Evolutionary conservation across 2,888 invertebrate species (phyloP).

Genomic region (Lottia gigantea): DNA sequence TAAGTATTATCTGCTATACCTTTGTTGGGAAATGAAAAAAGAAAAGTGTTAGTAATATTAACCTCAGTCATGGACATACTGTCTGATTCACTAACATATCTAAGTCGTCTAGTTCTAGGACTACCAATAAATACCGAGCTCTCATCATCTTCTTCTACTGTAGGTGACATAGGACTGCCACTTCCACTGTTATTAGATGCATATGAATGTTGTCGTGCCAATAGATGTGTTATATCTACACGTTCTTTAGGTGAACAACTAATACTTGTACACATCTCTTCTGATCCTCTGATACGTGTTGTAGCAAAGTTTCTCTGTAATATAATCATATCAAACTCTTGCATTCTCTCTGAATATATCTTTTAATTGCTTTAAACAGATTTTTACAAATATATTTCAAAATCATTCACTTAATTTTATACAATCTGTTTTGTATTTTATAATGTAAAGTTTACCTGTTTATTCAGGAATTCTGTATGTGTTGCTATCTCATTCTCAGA

Average conservation of each 20-base stretch:
- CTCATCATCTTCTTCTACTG: constrained; percentile 44
- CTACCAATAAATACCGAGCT: constrained; percentile 55
- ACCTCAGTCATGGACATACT: constrained; percentile 49
- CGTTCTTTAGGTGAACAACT: constrained; percentile 64
- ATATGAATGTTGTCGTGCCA: constrained; percentile 53
- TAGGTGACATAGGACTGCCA: constrained; percentile 25
- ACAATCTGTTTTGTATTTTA: too few species aligned
- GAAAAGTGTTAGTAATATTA: constrained; percentile 16
- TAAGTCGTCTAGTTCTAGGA: constrained; percentile 29
- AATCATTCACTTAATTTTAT: too few species aligned
- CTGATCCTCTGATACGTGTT: constrained; percentile 65
- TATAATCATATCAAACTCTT: not conserved
- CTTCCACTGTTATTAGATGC: constrained; percentile 21
- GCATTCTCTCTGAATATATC: not conserved
- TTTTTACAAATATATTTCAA: too few species aligned
- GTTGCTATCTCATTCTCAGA: constrained; percentile 64
- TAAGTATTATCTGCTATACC: not conserved
- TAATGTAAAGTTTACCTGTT: constrained; percentile 35
- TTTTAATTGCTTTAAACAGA: not conserved
- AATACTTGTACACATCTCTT: constrained; percentile 60
- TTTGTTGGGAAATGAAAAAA: not conserved
- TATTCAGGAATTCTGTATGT: constrained; percentile 41
- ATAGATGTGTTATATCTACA: constrained; percentile 62
- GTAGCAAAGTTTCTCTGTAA: constrained; percentile 13
- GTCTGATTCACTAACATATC: constrained; percentile 48